Conservation (phyloP, 2,113 vertebrate species). For the Donacobius atricapilla region DNA sequence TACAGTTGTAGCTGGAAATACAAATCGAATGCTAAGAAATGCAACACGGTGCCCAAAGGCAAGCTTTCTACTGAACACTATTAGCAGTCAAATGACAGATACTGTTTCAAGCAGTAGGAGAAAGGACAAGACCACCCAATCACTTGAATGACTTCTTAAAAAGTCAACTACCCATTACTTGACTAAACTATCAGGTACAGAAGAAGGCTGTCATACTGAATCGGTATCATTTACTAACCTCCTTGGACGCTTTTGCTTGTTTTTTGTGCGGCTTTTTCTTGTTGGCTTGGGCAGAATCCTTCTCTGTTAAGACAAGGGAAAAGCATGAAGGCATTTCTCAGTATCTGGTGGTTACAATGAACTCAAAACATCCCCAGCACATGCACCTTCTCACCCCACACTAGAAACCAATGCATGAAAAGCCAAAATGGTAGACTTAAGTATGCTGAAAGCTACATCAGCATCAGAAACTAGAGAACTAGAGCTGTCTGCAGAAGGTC, state of each 20-base stretch:
- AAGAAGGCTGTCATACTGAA: neutral
- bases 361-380: neutral
- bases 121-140: neutral
- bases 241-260: slow-evolving; percentile 95
- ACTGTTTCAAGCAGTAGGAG: neutral
- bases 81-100: neutral
- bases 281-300: slow-evolving; percentile 98
- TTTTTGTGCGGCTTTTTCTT: slow-evolving; percentile 96
- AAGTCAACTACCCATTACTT: neutral
- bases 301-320: slow-evolving; percentile 74
- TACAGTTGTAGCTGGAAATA: neutral
- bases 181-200: neutral
- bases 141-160: neutral
- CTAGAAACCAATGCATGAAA: neutral
- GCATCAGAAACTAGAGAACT: neutral
- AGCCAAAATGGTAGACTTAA: neutral
- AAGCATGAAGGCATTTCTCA: neutral
- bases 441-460: neutral
- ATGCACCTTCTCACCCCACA: fast-evolving
- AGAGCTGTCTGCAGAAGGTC: neutral
- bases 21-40: neutral
- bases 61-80: neutral
- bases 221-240: slow-evolving; percentile 75
- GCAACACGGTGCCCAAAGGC: neutral
- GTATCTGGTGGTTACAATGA: neutral